These are phyloP conservation scores for Agrenia bidenticulata DNA, from an alignment of 2,888 invertebrate species.

Conservation along the genomic window DNA sequence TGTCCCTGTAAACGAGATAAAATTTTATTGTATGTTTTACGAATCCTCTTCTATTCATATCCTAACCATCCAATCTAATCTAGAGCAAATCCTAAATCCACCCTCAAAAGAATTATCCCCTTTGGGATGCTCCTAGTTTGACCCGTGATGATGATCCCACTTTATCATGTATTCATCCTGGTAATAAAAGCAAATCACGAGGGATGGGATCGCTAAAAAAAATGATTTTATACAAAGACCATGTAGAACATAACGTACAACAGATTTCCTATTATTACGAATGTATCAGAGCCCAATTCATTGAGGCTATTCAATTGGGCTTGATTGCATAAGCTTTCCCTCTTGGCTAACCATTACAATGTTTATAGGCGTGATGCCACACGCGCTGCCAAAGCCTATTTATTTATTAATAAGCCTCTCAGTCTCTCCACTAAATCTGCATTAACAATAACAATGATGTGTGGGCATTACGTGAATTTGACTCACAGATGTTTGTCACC, in stretches of 20 bases:
- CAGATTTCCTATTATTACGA: too few species aligned
- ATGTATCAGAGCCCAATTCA: too few species aligned
- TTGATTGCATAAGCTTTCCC: too few species aligned
- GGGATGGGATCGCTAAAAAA: background rate
- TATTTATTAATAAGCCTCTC: constrained; percentile 6
- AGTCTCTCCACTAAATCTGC: too few species aligned
- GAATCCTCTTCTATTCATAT: background rate
- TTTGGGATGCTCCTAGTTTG: background rate
- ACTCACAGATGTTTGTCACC: background rate
- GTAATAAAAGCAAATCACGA: constrained; percentile 1
- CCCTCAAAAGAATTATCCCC: constrained; percentile 3
- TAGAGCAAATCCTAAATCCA: constrained; percentile 1
- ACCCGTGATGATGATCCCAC: background rate
- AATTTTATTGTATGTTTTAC: background rate
- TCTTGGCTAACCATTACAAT: too few species aligned
- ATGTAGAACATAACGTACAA: too few species aligned
- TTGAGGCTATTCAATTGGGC: too few species aligned
- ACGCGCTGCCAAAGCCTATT: background rate
- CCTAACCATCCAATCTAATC: background rate
- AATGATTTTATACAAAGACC: background rate
- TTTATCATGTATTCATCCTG: background rate
- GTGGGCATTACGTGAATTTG: too few species aligned
- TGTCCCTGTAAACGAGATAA: constrained; percentile 2
- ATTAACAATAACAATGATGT: too few species aligned
- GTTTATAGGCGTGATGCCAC: constrained; percentile 8